These are phyloP conservation scores for Heliconius melpomene DNA, from an alignment of 1,140 invertebrate genomes.

Conservation along the genomic window DNA sequence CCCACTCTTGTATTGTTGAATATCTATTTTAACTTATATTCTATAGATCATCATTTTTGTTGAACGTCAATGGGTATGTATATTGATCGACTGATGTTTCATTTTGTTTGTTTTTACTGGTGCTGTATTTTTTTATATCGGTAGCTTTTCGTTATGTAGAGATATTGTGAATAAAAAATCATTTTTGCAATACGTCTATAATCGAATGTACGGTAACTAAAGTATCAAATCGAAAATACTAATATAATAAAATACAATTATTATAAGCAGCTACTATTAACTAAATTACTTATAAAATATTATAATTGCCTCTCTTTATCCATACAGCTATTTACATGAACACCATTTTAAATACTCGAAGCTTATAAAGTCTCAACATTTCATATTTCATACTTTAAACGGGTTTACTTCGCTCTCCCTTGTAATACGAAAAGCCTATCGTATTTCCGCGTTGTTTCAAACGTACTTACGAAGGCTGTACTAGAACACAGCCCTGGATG, in stretches of 20 bases:
- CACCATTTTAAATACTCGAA: neutral
- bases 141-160: too few relatives aligned
- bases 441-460: slow-evolving; percentile 1
- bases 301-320: too few relatives aligned
- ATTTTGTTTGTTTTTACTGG: neutral
- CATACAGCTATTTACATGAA: too few relatives aligned
- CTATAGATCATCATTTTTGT: neutral
- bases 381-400: neutral
- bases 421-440: neutral
- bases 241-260: too few relatives aligned
- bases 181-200: too few relatives aligned
- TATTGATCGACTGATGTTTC: neutral
- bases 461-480: neutral
- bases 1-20: slow-evolving; percentile 24
- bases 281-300: neutral
- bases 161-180: too few relatives aligned
- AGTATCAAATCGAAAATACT: too few relatives aligned
- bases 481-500: neutral
- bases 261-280: too few relatives aligned
- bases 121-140: neutral
- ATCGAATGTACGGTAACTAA: too few relatives aligned
- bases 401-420: neutral
- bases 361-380: neutral
- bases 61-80: neutral
- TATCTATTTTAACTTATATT: neutral